These are phyloP conservation scores for Herpailurus yagouaroundi DNA, from an alignment of 2,113 vertebrate genomes.

Conservation along the genomic window DNA sequence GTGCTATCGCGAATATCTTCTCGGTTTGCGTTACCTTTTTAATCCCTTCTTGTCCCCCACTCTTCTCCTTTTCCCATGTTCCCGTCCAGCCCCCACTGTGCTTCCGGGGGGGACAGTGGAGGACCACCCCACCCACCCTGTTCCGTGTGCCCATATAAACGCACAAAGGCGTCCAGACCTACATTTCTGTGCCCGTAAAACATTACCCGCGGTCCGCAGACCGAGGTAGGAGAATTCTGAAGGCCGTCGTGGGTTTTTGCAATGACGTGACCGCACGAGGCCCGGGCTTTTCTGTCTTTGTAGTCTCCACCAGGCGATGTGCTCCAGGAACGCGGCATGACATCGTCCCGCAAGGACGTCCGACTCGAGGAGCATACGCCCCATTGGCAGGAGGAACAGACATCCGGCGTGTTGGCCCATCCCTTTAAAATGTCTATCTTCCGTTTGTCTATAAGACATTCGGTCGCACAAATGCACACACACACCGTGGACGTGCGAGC, in stretches of 20 bases:
- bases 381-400: background rate
- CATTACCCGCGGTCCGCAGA: background rate
- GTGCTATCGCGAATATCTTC: background rate
- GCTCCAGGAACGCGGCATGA: background rate
- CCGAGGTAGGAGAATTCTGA: background rate
- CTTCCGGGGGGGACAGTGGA: background rate
- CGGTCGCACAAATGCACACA: background rate
- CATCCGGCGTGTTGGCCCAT: background rate
- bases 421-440: slow-evolving; percentile 7
- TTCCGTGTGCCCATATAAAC: background rate
- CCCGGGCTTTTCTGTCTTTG: background rate
- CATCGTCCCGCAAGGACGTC: background rate
- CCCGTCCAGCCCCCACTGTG: background rate
- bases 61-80: background rate
- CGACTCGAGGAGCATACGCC: background rate
- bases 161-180: background rate
- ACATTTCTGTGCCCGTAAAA: fast-evolving
- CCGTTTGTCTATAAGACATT: slow-evolving; percentile 28
- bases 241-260: background rate
- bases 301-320: background rate
- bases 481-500: background rate
- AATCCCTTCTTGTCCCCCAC: background rate
- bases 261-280: background rate
- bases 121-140: background rate
- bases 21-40: background rate